These are phyloP conservation scores for Psettodes erumei DNA, from an alignment of 2,113 vertebrate species.

Conservation along the genomic window DNA sequence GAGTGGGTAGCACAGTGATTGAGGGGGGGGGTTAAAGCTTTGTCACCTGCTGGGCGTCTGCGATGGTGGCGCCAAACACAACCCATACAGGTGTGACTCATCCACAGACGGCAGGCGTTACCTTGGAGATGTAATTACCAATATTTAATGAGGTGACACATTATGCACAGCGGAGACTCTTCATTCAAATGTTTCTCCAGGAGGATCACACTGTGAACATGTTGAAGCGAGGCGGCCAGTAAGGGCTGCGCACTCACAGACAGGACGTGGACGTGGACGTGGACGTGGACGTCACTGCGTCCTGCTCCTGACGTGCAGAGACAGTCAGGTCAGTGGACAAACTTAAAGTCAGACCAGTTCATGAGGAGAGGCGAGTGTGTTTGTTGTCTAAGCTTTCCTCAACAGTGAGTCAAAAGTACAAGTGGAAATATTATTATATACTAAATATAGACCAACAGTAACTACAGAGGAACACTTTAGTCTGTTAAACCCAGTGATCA, in stretches of 20 bases:
- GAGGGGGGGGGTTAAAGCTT: background rate
- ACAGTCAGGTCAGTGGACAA: background rate
- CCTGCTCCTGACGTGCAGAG: background rate
- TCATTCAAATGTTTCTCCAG: too few species aligned
- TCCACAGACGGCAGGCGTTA: too few species aligned
- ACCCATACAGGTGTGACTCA: background rate
- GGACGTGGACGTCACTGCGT: too few species aligned
- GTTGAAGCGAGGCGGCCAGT: too few species aligned
- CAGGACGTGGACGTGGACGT: too few species aligned
- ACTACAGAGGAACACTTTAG: background rate
- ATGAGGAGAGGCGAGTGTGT: background rate
- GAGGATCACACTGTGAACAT: background rate
- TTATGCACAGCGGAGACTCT: too few species aligned
- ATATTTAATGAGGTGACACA: too few species aligned
- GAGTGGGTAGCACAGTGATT: background rate
- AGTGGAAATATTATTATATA: too few species aligned
- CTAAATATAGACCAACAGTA: background rate
- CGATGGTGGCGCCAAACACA: background rate
- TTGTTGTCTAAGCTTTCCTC: background rate
- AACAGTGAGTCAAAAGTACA: background rate
- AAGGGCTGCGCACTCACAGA: too few species aligned
- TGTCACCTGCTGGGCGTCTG: too few species aligned
- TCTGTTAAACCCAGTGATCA: too few species aligned
- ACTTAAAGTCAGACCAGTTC: background rate
- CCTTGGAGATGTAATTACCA: too few species aligned